Evolutionary conservation across 2,888 invertebrate genomes (phyloP), one percentile per base, ranked within the genome.

Genomic region (Drosophila differens): DNA sequence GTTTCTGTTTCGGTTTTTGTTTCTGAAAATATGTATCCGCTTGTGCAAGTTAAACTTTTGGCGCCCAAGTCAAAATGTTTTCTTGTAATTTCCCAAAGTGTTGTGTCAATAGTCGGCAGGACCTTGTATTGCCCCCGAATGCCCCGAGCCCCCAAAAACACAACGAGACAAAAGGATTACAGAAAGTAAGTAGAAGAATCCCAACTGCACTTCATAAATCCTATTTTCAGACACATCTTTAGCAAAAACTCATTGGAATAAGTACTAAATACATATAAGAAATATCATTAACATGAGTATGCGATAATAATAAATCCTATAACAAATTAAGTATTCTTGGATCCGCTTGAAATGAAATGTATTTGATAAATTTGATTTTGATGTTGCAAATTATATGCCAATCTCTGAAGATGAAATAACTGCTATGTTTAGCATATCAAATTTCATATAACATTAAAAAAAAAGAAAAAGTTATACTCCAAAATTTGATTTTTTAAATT

Each of bases 31-130:
- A 22, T 59, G 47, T n/a, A 22, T 59, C 22, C 44, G 73, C 62
- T 68, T 58, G 55, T 60, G 65, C 52, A 37, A 33, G 62, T 60
- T 80, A 72, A 69, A 74, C 76, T 71, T 71, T 70, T 61, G 63
- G 57, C 65, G 61, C 72, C 63, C 70, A 55, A 74, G 79, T 84
- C 83, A 77, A 82, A 86, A 91, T 83, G 76, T 76, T 85, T 75
- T 88, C 84, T 87, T 87, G 83, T 85, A 92, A 91, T 91, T 86
- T 87, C 72, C 79, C 83, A 81, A 88, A 91, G 92, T 91, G 90
- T 89, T 89, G 87, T 84, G 88, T 84, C 90, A 90, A 90, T 87
- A 90, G 77, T 64, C 62, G n/a, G 37, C 62, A 60, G 53, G 75
- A 47, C 72, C 51, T 59, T 44, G 61, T 57, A 30, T 64, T 39